Conservation (phyloP, 2,797 vertebrate species). For the Tragopan temminckii region DNA sequence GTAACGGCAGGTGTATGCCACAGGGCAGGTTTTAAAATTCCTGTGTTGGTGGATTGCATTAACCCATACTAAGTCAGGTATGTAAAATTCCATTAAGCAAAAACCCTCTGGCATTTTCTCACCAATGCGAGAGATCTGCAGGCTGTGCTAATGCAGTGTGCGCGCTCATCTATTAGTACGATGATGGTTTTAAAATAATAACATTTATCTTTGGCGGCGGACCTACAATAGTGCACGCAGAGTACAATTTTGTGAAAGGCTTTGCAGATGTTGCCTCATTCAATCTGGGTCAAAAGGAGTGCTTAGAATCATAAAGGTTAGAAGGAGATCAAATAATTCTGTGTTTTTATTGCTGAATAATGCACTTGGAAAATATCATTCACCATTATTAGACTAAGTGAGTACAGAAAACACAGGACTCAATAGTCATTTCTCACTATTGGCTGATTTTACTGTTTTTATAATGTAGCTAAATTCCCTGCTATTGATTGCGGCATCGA, state of each 20-base stretch:
- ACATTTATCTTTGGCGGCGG: conserved; percentile 72
- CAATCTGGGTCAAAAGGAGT: conserved; percentile 74
- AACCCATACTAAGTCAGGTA: conserved; percentile 78
- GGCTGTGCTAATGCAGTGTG: conserved; percentile 63
- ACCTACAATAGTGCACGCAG: conserved; percentile 51
- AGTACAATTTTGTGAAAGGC: conserved; percentile 72
- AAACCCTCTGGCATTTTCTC: conserved; percentile 74
- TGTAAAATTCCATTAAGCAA: conserved; percentile 76
- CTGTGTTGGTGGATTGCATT: conserved; percentile 69
- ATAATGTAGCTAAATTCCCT: conserved; percentile 77
- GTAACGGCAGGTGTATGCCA: conserved; percentile 73
- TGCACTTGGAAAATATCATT: conserved; percentile 73
- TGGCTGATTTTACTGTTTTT: conserved; percentile 70
- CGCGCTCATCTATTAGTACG: conserved; percentile 74
- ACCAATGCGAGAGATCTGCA: conserved; percentile 65
- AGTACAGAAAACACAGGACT: conserved; percentile 63
- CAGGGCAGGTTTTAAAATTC: conserved; percentile 75
- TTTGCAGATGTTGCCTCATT: conserved; percentile 77
- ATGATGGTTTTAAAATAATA: conserved; percentile 79
- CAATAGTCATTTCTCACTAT: conserved; percentile 79
- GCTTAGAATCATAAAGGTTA: conserved; percentile 73
- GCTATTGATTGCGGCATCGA: conserved; percentile 74
- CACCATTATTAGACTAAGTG: conserved; percentile 75
- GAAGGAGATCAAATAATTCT: conserved; percentile 74
- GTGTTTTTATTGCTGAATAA: conserved; percentile 79